Evolutionary conservation across 2,113 vertebrate genomes (phyloP).

Genomic region (Archocentrus centrarchus): DNA sequence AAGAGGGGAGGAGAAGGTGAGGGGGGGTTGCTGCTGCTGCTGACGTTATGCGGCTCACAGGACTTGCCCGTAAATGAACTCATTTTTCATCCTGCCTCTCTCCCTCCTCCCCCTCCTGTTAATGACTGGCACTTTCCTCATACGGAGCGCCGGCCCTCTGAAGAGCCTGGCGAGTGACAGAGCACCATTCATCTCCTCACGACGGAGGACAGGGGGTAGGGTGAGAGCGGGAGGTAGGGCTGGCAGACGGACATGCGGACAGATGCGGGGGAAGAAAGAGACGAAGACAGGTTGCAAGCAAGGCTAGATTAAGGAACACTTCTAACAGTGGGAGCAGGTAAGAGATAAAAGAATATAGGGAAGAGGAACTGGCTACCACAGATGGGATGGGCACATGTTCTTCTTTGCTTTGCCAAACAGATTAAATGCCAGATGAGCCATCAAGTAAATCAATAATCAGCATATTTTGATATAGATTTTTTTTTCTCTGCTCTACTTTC

Average conservation of each 20-base stretch:
- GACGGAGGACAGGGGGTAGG: conserved; percentile 59
- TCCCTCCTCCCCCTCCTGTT: conserved; percentile 74
- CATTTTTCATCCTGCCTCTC: conserved; percentile 86
- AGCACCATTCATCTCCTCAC: conserved; percentile 83
- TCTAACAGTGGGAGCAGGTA: conserved; percentile 57
- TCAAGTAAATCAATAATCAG: conserved; percentile 49
- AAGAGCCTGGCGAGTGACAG: conserved; percentile 83
- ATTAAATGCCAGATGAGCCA: conserved; percentile 36
- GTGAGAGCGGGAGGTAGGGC: conserved; percentile 48
- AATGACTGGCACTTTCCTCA: conserved; percentile 87
- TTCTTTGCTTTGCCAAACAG: conserved; percentile 32
- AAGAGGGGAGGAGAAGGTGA: conserved; percentile 48
- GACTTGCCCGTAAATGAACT: conserved; percentile 86
- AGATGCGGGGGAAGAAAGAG: conserved; percentile 61
- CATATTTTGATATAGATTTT: conserved; percentile 38
- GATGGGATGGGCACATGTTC: conserved; percentile 29
- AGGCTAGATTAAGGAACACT: conserved; percentile 62
- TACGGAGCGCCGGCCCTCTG: conserved; percentile 79
- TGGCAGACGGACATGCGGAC: conserved; percentile 62
- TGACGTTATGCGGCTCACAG: conserved; percentile 83
- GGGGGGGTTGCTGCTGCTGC: conserved; percentile 53
- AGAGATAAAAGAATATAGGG: conserved; percentile 44
- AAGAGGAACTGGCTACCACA: conserved; percentile 21
- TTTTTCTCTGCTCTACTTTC: conserved; percentile 11
- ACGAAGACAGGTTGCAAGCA: conserved; percentile 59